These are phyloP conservation scores for Phrynocephalus guinanensis DNA, from an alignment of 2,797 vertebrate species.

Conservation along the genomic window DNA sequence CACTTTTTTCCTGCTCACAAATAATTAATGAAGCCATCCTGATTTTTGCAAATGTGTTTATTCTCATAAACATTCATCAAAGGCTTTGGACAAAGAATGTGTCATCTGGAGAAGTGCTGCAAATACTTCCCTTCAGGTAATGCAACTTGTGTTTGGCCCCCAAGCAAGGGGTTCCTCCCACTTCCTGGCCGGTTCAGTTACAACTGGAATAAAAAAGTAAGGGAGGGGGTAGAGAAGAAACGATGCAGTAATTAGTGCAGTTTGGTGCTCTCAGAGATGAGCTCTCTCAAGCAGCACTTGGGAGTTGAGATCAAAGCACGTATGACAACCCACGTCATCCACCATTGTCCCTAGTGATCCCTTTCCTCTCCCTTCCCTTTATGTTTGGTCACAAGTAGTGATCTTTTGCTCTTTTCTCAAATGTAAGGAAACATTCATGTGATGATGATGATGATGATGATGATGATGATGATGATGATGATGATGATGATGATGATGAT, in stretches of 20 bases:
- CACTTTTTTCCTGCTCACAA: slow-evolving; percentile 56
- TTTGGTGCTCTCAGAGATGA: slow-evolving; percentile 27
- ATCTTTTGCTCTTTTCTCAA: background rate
- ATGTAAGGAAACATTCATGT: background rate
- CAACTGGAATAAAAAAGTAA: background rate
- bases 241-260: slow-evolving; percentile 41
- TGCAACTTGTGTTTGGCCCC: slow-evolving; percentile 2
- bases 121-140: slow-evolving; percentile 42
- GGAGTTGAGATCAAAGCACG: background rate
- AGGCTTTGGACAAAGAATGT: slow-evolving; percentile 54
- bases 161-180: background rate
- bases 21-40: slow-evolving; percentile 60
- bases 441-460: too few relatives aligned
- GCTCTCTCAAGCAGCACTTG: background rate
- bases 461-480: too few relatives aligned
- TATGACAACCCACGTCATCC: background rate
- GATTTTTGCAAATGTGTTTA: slow-evolving; percentile 46
- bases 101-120: slow-evolving; percentile 36
- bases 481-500: too few relatives aligned
- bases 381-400: background rate
- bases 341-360: background rate
- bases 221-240: slow-evolving; percentile 22
- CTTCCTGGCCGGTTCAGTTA: slow-evolving; percentile 15
- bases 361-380: background rate
- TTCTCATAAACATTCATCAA: slow-evolving; percentile 47